Percentiles rank a stretch among this genome's conserved stretches.
These are phyloP conservation scores for Urocyon cinereoargenteus DNA, from an alignment of 2,797 vertebrate genomes.

Conservation along the genomic window DNA sequence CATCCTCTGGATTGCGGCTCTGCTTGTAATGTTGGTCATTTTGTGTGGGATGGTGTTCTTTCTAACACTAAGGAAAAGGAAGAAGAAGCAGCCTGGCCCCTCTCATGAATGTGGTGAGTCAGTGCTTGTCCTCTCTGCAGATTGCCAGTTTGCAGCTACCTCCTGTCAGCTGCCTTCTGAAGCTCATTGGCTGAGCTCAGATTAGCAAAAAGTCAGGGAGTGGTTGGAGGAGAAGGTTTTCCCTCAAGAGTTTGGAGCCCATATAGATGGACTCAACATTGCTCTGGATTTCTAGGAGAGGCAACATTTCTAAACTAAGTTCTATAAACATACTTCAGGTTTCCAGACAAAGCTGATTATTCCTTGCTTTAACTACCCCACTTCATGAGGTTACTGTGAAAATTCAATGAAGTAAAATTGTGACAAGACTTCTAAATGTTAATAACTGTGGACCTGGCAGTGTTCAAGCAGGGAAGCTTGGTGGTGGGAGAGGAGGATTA, in stretches of 20 bases:
- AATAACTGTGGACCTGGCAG: background rate
- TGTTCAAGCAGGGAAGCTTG: background rate
- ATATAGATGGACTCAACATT: background rate
- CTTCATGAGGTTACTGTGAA: conserved; percentile 4
- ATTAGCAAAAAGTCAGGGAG: background rate
- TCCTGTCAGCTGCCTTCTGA: background rate
- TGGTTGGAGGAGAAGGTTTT: background rate
- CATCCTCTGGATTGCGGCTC: background rate
- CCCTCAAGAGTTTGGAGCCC: background rate
- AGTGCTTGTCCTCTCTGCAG: conserved; percentile 16
- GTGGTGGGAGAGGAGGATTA: background rate
- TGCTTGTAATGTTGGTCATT: rapidly evolving
- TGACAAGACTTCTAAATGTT: conserved; percentile 5
- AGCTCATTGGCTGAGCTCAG: background rate
- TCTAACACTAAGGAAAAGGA: background rate
- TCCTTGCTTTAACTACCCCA: background rate
- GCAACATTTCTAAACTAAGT: conserved; percentile 3
- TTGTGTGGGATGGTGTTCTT: rapidly evolving
- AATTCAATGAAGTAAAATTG: background rate
- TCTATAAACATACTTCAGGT: background rate
- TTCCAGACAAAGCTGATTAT: conserved; percentile 29
- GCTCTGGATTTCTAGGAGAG: background rate
- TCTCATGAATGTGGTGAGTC: conserved; percentile 66
- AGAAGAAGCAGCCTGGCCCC: background rate
- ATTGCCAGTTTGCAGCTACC: background rate